Evolutionary conservation across 2,888 invertebrate species (phyloP).

Genomic region (Leptarthrus brevirostris): DNA sequence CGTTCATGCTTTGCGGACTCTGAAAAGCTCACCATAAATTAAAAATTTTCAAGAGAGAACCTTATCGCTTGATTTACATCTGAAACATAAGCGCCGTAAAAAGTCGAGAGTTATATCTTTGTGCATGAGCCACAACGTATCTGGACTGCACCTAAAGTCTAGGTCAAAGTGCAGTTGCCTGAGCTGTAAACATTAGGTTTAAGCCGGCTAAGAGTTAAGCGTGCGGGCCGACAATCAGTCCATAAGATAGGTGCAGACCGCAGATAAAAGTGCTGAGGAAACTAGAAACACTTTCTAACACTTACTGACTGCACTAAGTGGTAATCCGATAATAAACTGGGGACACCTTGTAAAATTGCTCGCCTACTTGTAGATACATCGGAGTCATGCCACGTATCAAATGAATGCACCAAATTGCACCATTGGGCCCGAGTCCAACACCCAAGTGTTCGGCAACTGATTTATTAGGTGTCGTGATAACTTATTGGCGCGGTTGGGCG

Average conservation of each 20-base stretch:
- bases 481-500: constrained; percentile 40
- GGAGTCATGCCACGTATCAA: constrained; percentile 23
- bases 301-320: constrained; percentile 6
- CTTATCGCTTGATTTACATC: constrained; percentile 40
- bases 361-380: constrained; percentile 27
- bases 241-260: background rate
- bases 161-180: constrained; percentile 30
- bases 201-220: background rate
- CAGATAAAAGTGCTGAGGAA: background rate
- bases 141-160: background rate
- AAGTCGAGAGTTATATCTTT: background rate
- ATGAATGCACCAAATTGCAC: constrained; percentile 41
- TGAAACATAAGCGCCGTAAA: constrained; percentile 3
- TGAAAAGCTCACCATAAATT: constrained; percentile 25
- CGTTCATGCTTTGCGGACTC: background rate
- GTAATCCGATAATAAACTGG: constrained; percentile 22
- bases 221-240: too few species aligned
- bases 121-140: too few species aligned
- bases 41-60: constrained; percentile 4
- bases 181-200: constrained; percentile 5
- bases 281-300: constrained; percentile 36
- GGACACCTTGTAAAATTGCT: constrained; percentile 34
- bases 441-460: constrained; percentile 40
- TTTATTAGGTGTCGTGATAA: constrained; percentile 46
- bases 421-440: constrained; percentile 20